phyloP scores from a whole-genome alignment of 2,797 vertebrate genomes.

The Erethizon dorsatum region DNA sequence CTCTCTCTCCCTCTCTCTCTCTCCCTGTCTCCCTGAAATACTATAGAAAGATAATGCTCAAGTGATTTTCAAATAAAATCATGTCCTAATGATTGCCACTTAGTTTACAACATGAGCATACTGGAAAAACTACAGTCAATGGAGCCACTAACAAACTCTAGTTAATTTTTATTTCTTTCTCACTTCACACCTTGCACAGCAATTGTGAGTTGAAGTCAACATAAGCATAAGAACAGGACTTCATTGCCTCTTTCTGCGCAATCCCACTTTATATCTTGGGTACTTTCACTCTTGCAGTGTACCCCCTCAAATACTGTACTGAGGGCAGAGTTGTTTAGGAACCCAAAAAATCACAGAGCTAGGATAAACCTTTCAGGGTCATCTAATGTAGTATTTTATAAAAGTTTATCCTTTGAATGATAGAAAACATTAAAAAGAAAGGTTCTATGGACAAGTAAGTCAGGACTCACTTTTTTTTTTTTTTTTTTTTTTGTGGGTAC shows the following conservation, averaged over 20 bases:
- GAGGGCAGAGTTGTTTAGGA: neutral
- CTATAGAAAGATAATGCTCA: neutral
- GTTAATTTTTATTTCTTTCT: conserved; percentile 46
- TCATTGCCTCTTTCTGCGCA: neutral
- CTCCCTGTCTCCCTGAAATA: neutral
- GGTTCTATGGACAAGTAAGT: neutral
- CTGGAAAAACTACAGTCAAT: neutral
- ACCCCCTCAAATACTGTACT: neutral
- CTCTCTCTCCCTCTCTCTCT: neutral
- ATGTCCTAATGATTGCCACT: neutral
- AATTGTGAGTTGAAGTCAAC: conserved; percentile 8
- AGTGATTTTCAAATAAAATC: conserved; percentile 2
- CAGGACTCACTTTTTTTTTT: neutral
- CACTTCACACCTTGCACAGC: neutral
- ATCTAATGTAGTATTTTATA: neutral
- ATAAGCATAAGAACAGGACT: neutral
- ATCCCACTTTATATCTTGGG: neutral
- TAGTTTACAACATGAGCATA: conserved; percentile 34
- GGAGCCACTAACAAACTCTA: neutral
- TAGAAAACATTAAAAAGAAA: neutral
- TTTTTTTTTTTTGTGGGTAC: no score
- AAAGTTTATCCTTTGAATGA: neutral
- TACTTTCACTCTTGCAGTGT: neutral
- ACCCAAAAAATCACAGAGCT: neutral
- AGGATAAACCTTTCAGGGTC: neutral